These are phyloP conservation scores for Rhopalosiphum maidis DNA, from an alignment of 1,140 invertebrate genomes.

Conservation along the genomic window DNA sequence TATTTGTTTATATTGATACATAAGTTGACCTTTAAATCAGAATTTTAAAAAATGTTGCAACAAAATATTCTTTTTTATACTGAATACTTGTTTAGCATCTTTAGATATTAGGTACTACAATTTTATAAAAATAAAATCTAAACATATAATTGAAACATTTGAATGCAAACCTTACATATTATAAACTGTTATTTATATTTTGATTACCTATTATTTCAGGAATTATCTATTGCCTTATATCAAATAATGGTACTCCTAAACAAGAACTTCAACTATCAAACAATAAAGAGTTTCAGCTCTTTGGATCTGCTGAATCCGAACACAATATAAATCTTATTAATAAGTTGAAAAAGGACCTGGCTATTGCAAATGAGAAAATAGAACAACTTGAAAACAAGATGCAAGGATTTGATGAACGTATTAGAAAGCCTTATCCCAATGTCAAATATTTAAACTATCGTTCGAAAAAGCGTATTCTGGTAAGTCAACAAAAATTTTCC, in stretches of 20 bases:
- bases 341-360: neutral
- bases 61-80: neutral
- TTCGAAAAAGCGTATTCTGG: conserved; percentile 57
- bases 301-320: neutral
- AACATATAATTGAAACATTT: neutral
- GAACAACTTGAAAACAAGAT: conserved; percentile 45
- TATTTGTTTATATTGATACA: neutral
- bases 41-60: neutral
- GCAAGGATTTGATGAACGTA: conserved; percentile 54
- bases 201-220: neutral
- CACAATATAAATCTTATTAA: conserved; percentile 6
- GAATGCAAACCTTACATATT: neutral
- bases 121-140: neutral
- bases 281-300: neutral
- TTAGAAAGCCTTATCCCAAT: conserved; percentile 57
- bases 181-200: neutral
- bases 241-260: neutral
- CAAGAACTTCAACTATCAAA: neutral
- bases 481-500: neutral
- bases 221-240: neutral
- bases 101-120: neutral
- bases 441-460: conserved; percentile 57
- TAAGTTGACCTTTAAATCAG: neutral
- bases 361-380: conserved; percentile 38
- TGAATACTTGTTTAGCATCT: neutral